phyloP scores from a whole-genome alignment of 2,113 vertebrate species.

The Gasterosteus nipponicus region DNA sequence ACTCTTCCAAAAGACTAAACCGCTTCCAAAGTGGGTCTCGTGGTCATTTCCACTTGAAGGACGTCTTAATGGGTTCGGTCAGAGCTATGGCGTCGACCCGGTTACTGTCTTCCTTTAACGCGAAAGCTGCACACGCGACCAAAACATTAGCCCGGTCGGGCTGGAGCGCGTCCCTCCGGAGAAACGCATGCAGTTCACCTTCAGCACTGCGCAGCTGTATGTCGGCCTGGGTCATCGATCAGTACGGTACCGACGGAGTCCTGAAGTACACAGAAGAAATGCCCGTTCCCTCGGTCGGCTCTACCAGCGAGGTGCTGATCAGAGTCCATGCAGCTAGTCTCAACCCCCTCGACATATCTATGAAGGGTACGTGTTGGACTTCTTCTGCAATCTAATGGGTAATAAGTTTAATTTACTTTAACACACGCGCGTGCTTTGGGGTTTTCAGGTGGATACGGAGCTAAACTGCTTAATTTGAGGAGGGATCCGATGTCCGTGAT shows the following conservation, averaged over 20 bases:
- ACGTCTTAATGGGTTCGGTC: conserved; percentile 3
- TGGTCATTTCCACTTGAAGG: not conserved
- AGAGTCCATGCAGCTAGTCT: conserved; percentile 90
- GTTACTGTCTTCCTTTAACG: conserved; percentile 34
- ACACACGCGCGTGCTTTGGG: not conserved
- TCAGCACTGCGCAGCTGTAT: conserved; percentile 74
- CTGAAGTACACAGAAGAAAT: conserved; percentile 84
- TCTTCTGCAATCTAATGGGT: not conserved
- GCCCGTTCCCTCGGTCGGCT: conserved; percentile 82
- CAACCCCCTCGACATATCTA: conserved; percentile 92
- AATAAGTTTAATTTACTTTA: not conserved
- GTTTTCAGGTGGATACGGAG: conserved; percentile 89
- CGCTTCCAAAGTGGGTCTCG: conserved; percentile 30
- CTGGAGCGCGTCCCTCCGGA: conserved; percentile 30
- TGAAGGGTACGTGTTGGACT: conserved; percentile 87
- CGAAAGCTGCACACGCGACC: conserved; percentile 24
- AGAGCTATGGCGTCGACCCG: conserved; percentile 47
- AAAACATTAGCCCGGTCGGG: conserved; percentile 42
- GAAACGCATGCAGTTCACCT: conserved; percentile 59
- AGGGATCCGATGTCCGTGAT: conserved; percentile 85
- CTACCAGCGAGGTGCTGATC: conserved; percentile 89
- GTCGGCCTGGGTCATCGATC: conserved; percentile 92
- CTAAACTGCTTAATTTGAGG: conserved; percentile 85
- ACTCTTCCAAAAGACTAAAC: not conserved
- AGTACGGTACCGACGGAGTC: conserved; percentile 87